A percentile compares a stretch with the other conserved stretches of the same genome.
phyloP scores from a whole-genome alignment of 2,888 invertebrate genomes.

The Cistogaster globosa region DNA sequence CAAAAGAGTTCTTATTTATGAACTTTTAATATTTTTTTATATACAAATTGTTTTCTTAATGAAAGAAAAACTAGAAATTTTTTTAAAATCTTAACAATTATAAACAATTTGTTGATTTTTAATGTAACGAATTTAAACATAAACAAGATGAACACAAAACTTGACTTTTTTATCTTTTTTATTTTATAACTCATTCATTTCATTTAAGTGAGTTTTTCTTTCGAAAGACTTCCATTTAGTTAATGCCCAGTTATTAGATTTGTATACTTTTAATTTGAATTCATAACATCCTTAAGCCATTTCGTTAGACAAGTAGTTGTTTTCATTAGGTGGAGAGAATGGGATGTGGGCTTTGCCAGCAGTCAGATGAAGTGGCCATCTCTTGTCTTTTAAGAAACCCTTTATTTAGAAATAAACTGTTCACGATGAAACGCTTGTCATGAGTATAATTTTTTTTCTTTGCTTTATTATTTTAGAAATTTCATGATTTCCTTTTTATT shows the following conservation, averaged over 20 bases:
- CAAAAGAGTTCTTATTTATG: slow-evolving; percentile 17
- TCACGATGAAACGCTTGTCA: slow-evolving; percentile 24
- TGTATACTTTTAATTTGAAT: slow-evolving; percentile 82
- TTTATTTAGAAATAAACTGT: slow-evolving; percentile 13
- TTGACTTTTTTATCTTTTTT: slow-evolving; percentile 17
- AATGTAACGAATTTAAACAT: slow-evolving; percentile 50
- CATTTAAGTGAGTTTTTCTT: slow-evolving; percentile 12
- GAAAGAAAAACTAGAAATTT: slow-evolving; percentile 34
- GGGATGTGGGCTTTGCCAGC: background rate
- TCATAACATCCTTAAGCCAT: slow-evolving; percentile 78
- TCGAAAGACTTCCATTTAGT: slow-evolving; percentile 19
- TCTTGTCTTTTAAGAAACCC: slow-evolving; percentile 21
- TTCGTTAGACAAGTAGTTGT: slow-evolving; percentile 29
- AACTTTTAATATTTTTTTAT: slow-evolving; percentile 11
- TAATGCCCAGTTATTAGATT: slow-evolving; percentile 80
- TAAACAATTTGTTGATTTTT: slow-evolving; percentile 68
- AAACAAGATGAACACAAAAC: slow-evolving; percentile 29
- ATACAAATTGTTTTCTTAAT: background rate
- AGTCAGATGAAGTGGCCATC: slow-evolving; percentile 46
- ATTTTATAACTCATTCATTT: slow-evolving; percentile 40
- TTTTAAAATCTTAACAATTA: slow-evolving; percentile 67
- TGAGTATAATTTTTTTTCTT: slow-evolving; percentile 49
- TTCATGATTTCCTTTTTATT: slow-evolving; percentile 42
- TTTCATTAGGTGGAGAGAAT: background rate
- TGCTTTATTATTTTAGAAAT: slow-evolving; percentile 56